A percentile compares a stretch with the other conserved stretches of the same genome.
Evolutionary conservation across 2,113 vertebrate species (phyloP).

Genomic region (Bucco capensis): DNA sequence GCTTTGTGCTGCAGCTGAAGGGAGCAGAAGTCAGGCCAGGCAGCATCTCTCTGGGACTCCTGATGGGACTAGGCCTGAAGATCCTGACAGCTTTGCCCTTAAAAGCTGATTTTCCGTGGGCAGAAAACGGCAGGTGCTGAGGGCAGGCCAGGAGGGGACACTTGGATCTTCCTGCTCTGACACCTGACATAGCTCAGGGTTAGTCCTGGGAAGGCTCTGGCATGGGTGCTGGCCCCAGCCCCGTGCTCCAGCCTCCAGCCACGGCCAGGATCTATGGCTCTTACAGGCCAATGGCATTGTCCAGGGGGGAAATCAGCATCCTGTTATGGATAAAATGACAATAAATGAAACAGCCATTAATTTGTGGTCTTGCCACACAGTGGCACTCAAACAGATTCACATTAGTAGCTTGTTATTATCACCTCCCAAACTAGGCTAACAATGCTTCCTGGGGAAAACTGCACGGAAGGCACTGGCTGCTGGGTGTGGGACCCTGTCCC

Average conservation of each 20-base stretch:
- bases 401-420: constrained; percentile 27
- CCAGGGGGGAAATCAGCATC: constrained; percentile 54
- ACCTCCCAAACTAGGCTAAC: constrained; percentile 23
- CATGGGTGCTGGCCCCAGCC: background rate
- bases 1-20: background rate
- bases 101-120: rapidly evolving
- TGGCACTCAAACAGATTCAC: constrained; percentile 51
- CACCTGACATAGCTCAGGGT: rapidly evolving
- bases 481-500: rapidly evolving
- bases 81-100: background rate
- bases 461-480: background rate
- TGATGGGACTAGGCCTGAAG: background rate
- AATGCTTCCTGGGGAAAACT: background rate
- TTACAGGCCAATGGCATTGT: constrained; percentile 56
- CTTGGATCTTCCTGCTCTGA: background rate
- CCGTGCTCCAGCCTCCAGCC: background rate
- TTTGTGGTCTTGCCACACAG: constrained; percentile 22
- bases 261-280: constrained; percentile 38
- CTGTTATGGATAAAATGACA: constrained; percentile 59
- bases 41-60: background rate
- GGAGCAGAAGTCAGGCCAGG: background rate
- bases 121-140: background rate
- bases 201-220: rapidly evolving
- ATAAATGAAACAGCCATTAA: constrained; percentile 55
- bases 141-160: background rate